Conservation (phyloP, 2,113 vertebrate genomes). For the Nycticorax nycticorax region DNA sequence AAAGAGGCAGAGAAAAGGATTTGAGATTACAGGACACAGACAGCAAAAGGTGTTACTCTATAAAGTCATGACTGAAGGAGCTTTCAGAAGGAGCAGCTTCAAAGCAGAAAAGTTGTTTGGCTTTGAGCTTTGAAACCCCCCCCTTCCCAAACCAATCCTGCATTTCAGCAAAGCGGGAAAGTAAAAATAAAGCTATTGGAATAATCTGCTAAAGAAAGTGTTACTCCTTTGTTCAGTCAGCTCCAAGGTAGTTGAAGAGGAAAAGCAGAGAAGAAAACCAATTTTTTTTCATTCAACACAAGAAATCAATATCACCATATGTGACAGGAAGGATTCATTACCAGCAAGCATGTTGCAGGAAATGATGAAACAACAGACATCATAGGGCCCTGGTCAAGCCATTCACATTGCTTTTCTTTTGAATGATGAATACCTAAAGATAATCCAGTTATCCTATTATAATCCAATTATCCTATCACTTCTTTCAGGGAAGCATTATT, state of each 20-base stretch:
- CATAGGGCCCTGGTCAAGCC: background rate
- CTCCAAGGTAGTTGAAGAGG: background rate
- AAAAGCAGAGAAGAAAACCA: background rate
- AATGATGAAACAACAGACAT: background rate
- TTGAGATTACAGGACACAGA: background rate
- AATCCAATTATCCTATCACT: background rate
- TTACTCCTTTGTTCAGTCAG: background rate
- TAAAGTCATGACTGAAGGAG: background rate
- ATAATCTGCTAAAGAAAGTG: background rate
- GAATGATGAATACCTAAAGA: background rate
- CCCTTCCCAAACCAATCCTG: background rate
- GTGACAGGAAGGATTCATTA: background rate
- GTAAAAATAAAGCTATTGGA: background rate
- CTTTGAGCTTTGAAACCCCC: background rate
- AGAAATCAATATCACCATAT: background rate
- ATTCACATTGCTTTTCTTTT: background rate
- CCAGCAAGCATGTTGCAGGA: background rate
- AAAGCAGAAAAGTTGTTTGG: background rate
- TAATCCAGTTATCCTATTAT: background rate
- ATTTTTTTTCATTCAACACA: background rate
- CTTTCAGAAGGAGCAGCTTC: background rate
- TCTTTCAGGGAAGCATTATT: background rate
- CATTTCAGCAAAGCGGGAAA: background rate
- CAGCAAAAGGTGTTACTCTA: background rate
- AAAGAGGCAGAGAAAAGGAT: background rate